Conservation (phyloP, 2,797 vertebrate species). For the Heteromormyrus szaboi region DNA sequence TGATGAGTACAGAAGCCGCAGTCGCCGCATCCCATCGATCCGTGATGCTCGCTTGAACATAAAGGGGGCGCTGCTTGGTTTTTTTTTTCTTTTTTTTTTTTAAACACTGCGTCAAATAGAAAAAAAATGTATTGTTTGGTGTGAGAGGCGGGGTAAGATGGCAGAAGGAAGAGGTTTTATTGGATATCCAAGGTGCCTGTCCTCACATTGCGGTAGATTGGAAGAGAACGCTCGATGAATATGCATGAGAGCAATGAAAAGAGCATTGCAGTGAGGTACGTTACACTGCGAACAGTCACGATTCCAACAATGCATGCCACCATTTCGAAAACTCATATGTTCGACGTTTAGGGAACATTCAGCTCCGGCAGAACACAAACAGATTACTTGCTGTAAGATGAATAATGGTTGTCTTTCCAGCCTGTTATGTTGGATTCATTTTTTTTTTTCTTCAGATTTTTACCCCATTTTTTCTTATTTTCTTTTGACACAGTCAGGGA, state of each 20-base stretch:
- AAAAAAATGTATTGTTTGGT: constrained; percentile 49
- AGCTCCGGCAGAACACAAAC: constrained; percentile 5
- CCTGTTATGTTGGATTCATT: neutral
- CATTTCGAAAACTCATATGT: constrained; percentile 19
- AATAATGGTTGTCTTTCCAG: constrained; percentile 6
- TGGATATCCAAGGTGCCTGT: constrained; percentile 49
- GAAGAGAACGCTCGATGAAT: constrained; percentile 54
- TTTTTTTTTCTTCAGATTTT: neutral
- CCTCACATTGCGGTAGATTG: constrained; percentile 48
- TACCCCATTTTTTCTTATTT: neutral
- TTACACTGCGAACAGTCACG: constrained; percentile 40
- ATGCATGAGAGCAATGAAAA: constrained; percentile 64
- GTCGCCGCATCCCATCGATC: constrained; percentile 46
- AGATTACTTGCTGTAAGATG: neutral
- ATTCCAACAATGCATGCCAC: constrained; percentile 48
- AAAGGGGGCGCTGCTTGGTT: constrained; percentile 39
- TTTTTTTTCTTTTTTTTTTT: constrained; percentile 29
- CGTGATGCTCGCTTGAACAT: constrained; percentile 34
- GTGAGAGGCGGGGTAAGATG: constrained; percentile 43
- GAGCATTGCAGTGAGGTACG: constrained; percentile 44
- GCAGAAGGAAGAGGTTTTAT: constrained; percentile 44
- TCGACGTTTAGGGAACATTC: constrained; percentile 1
- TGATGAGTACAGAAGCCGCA: constrained; percentile 44
- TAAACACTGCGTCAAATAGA: constrained; percentile 67
- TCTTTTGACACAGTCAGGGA: neutral